phyloP scores from a whole-genome alignment of 2,888 invertebrate species.

The Argyresthia goedartella region DNA sequence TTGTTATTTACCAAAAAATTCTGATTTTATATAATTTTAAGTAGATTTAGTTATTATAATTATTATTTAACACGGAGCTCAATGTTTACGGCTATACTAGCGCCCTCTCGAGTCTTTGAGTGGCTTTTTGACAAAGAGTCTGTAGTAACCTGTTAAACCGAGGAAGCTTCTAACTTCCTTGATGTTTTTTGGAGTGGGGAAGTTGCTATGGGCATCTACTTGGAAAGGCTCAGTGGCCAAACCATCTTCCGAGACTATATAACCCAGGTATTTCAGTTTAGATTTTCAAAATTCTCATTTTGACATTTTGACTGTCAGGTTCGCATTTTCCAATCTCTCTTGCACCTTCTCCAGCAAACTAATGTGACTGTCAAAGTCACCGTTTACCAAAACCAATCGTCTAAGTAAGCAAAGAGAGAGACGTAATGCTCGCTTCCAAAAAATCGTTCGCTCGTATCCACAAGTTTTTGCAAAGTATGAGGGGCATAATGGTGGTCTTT shows the following conservation, averaged over 20 bases:
- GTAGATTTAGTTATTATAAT: too few relatives aligned
- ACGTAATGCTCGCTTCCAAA: conserved; percentile 12
- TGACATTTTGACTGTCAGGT: background rate
- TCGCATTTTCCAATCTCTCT: background rate
- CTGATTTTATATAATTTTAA: too few relatives aligned
- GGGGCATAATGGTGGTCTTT: conserved; percentile 6
- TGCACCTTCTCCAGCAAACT: background rate
- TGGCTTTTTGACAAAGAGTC: background rate
- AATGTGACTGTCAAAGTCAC: background rate
- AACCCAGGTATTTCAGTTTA: background rate
- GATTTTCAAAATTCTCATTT: background rate
- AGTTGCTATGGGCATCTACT: background rate
- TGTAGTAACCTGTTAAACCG: background rate
- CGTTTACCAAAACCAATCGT: too few relatives aligned
- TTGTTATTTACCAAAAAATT: too few relatives aligned
- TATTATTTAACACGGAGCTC: too few relatives aligned
- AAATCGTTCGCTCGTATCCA: conserved; percentile 13
- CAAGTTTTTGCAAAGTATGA: conserved; percentile 10
- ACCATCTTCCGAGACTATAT: background rate
- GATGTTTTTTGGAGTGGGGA: background rate
- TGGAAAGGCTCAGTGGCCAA: background rate
- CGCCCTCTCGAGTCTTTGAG: too few relatives aligned
- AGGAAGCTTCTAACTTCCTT: background rate
- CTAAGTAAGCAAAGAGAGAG: too few relatives aligned
- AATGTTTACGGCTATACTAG: too few relatives aligned